A percentile compares a stretch with the other conserved stretches of the same genome.
Evolutionary conservation across 2,113 vertebrate genomes (phyloP).

Genomic region (Oenanthe melanoleuca): DNA sequence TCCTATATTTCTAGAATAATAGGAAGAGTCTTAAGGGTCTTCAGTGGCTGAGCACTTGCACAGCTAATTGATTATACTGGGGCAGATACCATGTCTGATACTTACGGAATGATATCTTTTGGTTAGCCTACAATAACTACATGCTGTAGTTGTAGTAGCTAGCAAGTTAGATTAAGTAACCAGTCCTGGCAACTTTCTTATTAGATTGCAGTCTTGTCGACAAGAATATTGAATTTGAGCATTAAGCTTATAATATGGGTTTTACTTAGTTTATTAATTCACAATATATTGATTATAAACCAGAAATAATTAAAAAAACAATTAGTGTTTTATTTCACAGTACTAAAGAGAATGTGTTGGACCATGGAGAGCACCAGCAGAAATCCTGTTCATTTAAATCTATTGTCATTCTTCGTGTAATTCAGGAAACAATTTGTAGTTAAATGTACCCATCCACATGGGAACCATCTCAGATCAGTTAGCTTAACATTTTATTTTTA

Average conservation of each 20-base stretch:
- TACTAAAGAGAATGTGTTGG: neutral
- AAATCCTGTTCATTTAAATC: neutral
- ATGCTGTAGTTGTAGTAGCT: neutral
- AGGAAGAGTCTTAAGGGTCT: neutral
- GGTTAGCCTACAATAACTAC: neutral
- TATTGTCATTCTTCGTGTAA: neutral
- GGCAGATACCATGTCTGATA: neutral
- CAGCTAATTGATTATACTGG: neutral
- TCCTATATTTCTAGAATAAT: neutral
- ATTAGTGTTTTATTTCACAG: neutral
- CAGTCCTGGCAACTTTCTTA: neutral
- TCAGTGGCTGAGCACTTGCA: neutral
- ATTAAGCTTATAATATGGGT: neutral
- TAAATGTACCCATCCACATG: neutral
- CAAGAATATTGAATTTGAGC: neutral
- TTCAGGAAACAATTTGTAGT: neutral
- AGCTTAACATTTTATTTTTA: neutral
- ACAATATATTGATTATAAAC: neutral
- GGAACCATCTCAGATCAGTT: neutral
- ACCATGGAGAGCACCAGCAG: neutral
- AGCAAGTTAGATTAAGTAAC: neutral
- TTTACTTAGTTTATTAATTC: neutral
- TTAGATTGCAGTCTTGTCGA: neutral
- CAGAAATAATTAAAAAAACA: neutral
- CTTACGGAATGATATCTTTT: neutral